phyloP scores from a whole-genome alignment of 2,113 vertebrate genomes.

The Mus musculus region GRCm39 chr2:74640001-74640500 shows the following conservation, averaged over 20 bases:
- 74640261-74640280: not conserved
- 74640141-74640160: not conserved
- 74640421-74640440: not conserved
- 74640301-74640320: slow-evolving; percentile 2
- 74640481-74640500: slow-evolving; percentile 7
- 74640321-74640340: not conserved
- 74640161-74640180: not conserved
- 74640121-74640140: not conserved
- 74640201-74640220: not conserved
- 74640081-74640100: not conserved
- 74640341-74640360: not conserved
- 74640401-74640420: not conserved
- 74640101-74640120: not conserved
- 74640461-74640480: not conserved
- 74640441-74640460: not conserved
- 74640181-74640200: not conserved
- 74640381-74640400: not conserved
- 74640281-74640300: not conserved
- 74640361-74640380: not conserved
- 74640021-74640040: not conserved
- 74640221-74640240: not conserved
- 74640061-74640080: not conserved
- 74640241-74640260: not conserved
- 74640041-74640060: not conserved
- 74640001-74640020: not conserved